Conservation (phyloP, 2,888 invertebrate species). For the Siphlonurus alternatus region DNA sequence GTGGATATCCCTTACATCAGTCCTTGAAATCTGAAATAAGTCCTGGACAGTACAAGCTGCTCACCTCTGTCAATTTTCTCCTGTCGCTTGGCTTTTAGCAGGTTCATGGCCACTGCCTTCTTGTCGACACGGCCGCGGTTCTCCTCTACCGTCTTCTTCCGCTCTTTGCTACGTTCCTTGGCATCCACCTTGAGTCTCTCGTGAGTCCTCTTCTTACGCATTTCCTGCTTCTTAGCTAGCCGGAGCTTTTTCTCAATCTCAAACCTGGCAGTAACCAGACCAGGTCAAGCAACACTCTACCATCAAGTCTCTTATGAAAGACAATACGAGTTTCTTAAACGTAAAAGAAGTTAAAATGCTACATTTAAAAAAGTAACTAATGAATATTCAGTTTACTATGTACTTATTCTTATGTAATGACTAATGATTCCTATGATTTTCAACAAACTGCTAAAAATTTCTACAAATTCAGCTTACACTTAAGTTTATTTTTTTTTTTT, state of each 20-base stretch:
- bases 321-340: too few species aligned
- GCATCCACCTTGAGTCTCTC: constrained; percentile 39
- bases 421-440: too few species aligned
- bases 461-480: too few species aligned
- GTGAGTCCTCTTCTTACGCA: constrained; percentile 35
- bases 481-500: too few species aligned
- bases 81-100: constrained; percentile 76
- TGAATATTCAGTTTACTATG: too few species aligned
- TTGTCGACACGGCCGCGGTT: constrained; percentile 64
- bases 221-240: constrained; percentile 61
- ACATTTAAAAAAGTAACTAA: too few species aligned
- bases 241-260: constrained; percentile 89
- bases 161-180: constrained; percentile 60
- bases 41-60: too few species aligned
- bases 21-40: too few species aligned
- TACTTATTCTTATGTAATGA: too few species aligned
- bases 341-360: too few species aligned
- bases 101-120: constrained; percentile 84
- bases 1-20: too few species aligned
- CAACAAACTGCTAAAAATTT: too few species aligned
- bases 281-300: constrained; percentile 13
- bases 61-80: constrained; percentile 62
- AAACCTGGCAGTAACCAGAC: constrained; percentile 39
- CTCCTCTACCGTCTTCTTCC: constrained; percentile 81
- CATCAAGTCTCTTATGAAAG: neutral